These are phyloP conservation scores for Drosophila erecta DNA, from an alignment of 1,140 invertebrate species.

Conservation along the genomic window DNA sequence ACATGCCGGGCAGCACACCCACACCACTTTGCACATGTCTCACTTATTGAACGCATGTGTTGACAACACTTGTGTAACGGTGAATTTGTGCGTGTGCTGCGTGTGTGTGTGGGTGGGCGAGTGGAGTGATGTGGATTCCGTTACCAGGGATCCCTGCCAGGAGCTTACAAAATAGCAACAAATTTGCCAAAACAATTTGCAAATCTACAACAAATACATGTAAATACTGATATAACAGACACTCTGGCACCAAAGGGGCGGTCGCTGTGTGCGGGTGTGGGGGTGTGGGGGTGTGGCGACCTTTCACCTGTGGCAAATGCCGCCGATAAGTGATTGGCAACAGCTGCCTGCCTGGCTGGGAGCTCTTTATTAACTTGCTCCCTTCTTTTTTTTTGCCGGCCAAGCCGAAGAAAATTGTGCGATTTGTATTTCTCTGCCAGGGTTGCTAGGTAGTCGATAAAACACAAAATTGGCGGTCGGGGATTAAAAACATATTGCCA, in stretches of 20 bases:
- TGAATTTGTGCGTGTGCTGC: slow-evolving; percentile 80
- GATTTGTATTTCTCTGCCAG: slow-evolving; percentile 1
- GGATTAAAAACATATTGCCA: background rate
- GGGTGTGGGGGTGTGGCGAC: slow-evolving; percentile 11
- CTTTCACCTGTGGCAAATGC: slow-evolving; percentile 49
- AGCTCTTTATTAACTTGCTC: slow-evolving; percentile 68
- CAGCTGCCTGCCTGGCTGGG: slow-evolving; percentile 48
- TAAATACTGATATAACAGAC: slow-evolving; percentile 82
- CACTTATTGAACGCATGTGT: slow-evolving; percentile 69
- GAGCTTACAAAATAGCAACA: slow-evolving; percentile 66
- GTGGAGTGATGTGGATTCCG: slow-evolving; percentile 11
- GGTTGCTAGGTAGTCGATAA: slow-evolving; percentile 4
- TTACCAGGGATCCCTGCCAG: slow-evolving; percentile 47
- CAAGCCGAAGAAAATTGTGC: slow-evolving; percentile 10
- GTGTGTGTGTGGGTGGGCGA: slow-evolving; percentile 18
- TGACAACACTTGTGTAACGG: slow-evolving; percentile 82
- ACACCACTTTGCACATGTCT: slow-evolving; percentile 14
- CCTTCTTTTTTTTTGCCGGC: background rate
- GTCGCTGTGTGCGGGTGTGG: background rate
- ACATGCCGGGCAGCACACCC: slow-evolving; percentile 27
- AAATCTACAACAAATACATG: slow-evolving; percentile 79
- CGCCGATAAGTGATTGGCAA: slow-evolving; percentile 50
- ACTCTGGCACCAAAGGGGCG: slow-evolving; percentile 16
- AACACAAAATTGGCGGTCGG: background rate
- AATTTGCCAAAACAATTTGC: slow-evolving; percentile 83